Percentiles rank a stretch among this genome's conserved stretches.
phyloP scores from a whole-genome alignment of 2,113 vertebrate species.

The Beaufortia kweichowensis region DNA sequence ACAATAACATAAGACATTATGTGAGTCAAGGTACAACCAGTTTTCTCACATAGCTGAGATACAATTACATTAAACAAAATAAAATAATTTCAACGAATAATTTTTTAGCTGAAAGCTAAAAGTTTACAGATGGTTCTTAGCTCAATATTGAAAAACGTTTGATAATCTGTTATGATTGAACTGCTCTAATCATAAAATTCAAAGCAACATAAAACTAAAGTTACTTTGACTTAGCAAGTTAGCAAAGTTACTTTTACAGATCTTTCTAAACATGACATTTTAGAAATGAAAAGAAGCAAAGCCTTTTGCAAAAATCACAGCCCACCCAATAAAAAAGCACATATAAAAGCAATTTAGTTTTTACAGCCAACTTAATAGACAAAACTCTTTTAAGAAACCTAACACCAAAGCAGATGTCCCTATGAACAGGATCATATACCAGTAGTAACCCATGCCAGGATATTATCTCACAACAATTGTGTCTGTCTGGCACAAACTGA shows the following conservation, averaged over 20 bases:
- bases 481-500: constrained; percentile 23
- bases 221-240: no score
- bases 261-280: not conserved
- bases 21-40: not conserved
- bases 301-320: not conserved
- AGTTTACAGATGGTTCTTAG: not conserved
- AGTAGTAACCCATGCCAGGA: constrained; percentile 26
- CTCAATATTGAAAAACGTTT: no score
- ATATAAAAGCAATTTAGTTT: not conserved
- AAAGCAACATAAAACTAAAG: no score
- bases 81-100: no score
- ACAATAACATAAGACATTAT: not conserved
- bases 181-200: no score
- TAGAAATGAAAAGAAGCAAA: not conserved
- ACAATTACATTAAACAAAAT: no score
- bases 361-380: not conserved
- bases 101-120: no score
- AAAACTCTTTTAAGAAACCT: constrained; percentile 23
- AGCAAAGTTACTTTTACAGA: not conserved
- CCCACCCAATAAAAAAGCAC: not conserved
- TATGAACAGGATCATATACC: constrained; percentile 30
- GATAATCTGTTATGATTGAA: not conserved
- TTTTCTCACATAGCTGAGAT: not conserved
- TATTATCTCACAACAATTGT: constrained; percentile 11
- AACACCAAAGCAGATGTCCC: constrained; percentile 21